Percentiles rank a stretch among this genome's conserved stretches.
phyloP scores from a whole-genome alignment of 2,113 vertebrate species.

The Bujurquina vittata region DNA sequence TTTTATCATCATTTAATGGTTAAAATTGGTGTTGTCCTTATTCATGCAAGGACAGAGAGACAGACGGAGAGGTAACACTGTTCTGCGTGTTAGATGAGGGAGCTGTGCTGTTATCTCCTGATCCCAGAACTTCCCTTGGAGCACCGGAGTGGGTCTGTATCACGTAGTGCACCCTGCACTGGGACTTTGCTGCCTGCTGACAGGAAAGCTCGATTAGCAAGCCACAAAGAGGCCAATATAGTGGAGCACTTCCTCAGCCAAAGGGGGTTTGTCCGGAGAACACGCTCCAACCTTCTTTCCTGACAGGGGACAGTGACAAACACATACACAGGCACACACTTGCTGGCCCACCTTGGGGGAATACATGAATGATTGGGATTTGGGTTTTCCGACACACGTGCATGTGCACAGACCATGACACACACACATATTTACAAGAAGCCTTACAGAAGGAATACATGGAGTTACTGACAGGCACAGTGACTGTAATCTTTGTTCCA shows the following conservation, averaged over 20 bases:
- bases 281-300: conserved; percentile 78
- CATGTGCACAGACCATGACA: conserved; percentile 30
- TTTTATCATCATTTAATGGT: conserved; percentile 21
- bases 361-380: conserved; percentile 72
- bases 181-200: conserved; percentile 78
- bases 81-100: conserved; percentile 76
- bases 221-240: conserved; percentile 83
- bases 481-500: conserved; percentile 24
- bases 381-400: conserved; percentile 60
- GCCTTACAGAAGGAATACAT: conserved; percentile 8
- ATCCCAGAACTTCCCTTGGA: conserved; percentile 92
- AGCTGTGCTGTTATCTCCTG: conserved; percentile 86
- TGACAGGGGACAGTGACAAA: conserved; percentile 77
- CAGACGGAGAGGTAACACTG: conserved; percentile 45
- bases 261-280: conserved; percentile 77
- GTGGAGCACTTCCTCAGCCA: conserved; percentile 80
- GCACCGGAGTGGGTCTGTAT: conserved; percentile 83
- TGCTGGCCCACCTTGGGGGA: conserved; percentile 66
- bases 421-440: neutral
- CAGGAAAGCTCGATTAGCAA: conserved; percentile 87
- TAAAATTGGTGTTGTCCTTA: conserved; percentile 64
- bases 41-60: conserved; percentile 60
- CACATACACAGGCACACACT: conserved; percentile 54
- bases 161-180: conserved; percentile 73
- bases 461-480: neutral